These are phyloP conservation scores for Forficula auricularia DNA, from an alignment of 1,140 invertebrate genomes.

Conservation along the genomic window DNA sequence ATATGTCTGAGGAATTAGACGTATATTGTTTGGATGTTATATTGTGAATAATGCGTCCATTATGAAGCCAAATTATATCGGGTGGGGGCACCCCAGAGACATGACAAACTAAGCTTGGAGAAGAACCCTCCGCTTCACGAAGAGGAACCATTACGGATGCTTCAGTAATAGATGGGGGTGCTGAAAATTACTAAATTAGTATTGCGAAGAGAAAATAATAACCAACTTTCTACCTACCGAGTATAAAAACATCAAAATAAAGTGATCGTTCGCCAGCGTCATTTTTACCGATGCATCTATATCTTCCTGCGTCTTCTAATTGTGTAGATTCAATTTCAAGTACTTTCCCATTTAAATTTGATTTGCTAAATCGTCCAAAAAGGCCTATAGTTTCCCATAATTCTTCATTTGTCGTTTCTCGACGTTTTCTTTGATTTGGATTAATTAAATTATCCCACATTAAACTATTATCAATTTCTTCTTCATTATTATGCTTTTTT, in stretches of 20 bases:
- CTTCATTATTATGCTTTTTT: too few relatives aligned
- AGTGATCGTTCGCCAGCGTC: slow-evolving; percentile 8
- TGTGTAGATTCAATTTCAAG: background rate
- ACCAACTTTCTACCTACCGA: slow-evolving; percentile 12
- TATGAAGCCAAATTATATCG: slow-evolving; percentile 13
- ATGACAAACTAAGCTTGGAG: slow-evolving; percentile 1
- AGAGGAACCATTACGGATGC: too few relatives aligned
- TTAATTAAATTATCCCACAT: background rate
- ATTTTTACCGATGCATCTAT: slow-evolving; percentile 11
- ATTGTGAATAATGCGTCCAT: slow-evolving; percentile 11
- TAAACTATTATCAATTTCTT: too few relatives aligned
- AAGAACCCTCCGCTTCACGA: too few relatives aligned
- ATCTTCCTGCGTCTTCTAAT: slow-evolving; percentile 9
- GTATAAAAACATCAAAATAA: slow-evolving; percentile 10
- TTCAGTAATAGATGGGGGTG: too few relatives aligned
- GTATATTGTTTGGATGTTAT: background rate
- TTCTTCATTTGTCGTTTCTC: too few relatives aligned
- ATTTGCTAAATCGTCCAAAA: too few relatives aligned
- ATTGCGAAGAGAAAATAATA: too few relatives aligned
- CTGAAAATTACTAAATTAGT: too few relatives aligned
- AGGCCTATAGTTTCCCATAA: too few relatives aligned
- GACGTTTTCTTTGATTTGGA: background rate
- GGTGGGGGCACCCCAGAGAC: slow-evolving; percentile 9
- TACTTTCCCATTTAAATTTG: too few relatives aligned
- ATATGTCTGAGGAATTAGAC: background rate